Evolutionary conservation across 2,113 vertebrate genomes (phyloP).

Genomic region (Apus apus): DNA sequence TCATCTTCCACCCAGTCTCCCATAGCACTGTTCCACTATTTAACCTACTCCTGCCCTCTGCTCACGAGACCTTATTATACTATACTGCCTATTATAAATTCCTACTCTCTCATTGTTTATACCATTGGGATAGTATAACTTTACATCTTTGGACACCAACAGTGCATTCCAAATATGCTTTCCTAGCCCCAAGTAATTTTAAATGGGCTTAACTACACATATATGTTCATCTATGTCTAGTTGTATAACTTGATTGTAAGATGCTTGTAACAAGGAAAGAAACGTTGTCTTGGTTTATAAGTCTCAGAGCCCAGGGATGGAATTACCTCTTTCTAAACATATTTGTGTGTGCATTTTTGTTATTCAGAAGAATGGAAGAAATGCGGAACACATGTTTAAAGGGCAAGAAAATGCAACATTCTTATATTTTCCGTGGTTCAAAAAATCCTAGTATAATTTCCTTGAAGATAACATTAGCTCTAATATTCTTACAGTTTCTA

Average conservation of each 20-base stretch:
- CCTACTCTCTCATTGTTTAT: conserved; percentile 8
- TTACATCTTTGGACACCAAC: conserved; percentile 2
- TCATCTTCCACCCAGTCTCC: neutral
- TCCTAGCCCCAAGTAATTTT: neutral
- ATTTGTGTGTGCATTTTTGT: conserved; percentile 9
- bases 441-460: neutral
- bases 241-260: conserved; percentile 13
- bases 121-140: neutral
- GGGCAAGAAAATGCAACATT: neutral
- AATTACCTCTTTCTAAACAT: conserved; percentile 22
- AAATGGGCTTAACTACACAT: neutral
- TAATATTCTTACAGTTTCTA: neutral
- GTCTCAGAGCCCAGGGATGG: neutral
- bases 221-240: neutral
- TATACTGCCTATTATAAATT: conserved; percentile 3
- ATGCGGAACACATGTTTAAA: neutral
- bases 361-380: conserved; percentile 1
- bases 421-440: neutral
- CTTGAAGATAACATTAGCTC: neutral
- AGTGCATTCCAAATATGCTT: conserved; percentile 33
- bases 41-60: neutral
- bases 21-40: neutral
- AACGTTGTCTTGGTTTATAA: neutral
- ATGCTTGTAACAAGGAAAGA: neutral
- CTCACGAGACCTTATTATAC: neutral